These are phyloP conservation scores for Eulemur macaco DNA, from an alignment of 2,113 vertebrate genomes.

Conservation along the genomic window DNA sequence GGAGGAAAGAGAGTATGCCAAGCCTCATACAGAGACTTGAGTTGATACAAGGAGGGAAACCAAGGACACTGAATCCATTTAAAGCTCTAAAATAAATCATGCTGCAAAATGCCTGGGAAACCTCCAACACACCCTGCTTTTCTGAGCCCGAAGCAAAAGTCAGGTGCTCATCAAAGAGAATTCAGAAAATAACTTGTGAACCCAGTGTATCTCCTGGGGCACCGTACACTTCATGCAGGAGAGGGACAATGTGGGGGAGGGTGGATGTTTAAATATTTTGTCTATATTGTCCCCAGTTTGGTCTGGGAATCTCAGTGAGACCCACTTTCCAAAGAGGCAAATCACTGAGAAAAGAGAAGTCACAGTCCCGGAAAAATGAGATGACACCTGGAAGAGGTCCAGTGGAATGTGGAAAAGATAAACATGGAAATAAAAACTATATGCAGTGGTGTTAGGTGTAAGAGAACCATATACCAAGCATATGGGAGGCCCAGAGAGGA, in stretches of 20 bases:
- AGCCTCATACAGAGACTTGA: background rate
- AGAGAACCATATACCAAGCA: background rate
- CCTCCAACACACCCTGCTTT: background rate
- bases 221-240: background rate
- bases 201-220: background rate
- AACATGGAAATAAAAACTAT: background rate
- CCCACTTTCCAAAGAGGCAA: background rate
- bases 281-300: background rate
- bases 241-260: background rate
- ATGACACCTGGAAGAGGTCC: background rate
- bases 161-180: background rate
- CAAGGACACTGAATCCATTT: background rate
- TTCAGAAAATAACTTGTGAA: background rate
- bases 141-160: background rate
- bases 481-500: background rate
- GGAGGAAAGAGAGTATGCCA: background rate
- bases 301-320: background rate
- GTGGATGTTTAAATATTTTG: background rate
- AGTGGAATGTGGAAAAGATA: background rate
- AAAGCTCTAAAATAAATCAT: background rate
- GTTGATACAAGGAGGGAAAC: background rate
- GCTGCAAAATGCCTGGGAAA: background rate
- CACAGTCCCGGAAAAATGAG: background rate
- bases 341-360: background rate
- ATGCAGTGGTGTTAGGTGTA: background rate